Base-by-base conservation (phyloP, 1,140 invertebrate genomes). In the Lordiphosa stackelbergi region DNA sequence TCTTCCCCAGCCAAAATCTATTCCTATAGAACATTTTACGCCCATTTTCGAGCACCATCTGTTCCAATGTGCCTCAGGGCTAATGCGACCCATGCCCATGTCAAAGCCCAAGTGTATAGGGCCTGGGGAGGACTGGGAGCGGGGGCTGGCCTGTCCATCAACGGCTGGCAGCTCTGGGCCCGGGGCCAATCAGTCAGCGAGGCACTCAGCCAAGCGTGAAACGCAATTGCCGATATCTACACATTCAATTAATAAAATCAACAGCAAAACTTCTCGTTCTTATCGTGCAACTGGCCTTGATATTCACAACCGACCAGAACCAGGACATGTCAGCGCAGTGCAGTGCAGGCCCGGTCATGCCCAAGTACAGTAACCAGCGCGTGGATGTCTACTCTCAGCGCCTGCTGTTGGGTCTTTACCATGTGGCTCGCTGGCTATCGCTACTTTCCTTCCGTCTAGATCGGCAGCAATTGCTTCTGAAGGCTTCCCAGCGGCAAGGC, bases 231-330 rank as follows among this genome's bases (percentile, higher is more conserved):
- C 65, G 73, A 83, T 83, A 83, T 83, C 77, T 53, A 75, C 77
- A 69, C 69, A 83, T 83, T 83, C 73, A 83, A 83, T 83, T 83
- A 83, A 83, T 83, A 69, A 83, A 83, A 83, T 83, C 78, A 75
- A 83, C 68, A 71, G 55, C 62, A 54, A 54, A 24, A 36, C 16
- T 36, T 10, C 12, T 34, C 11, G 34, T 60, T 58, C 66, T 69
- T 69, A 69, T 69, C 66, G 46, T 31, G 7, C 35, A 34, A 51
- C 43, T 60, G 34, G 16, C 48, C 38, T 42, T 28, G 54, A 8
- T 31, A 31, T 31, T 31, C 28, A 6, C 28, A 24, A 24, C 22
- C 22, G 11, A 19, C 19, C 19, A 19, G 19, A 8, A 53, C 48
- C 63, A 60, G 68, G 69, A 73, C 73, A 66, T 55, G 66, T 28